phyloP scores from a whole-genome alignment of 2,113 vertebrate genomes.

The Triplophysa siluroides region DNA sequence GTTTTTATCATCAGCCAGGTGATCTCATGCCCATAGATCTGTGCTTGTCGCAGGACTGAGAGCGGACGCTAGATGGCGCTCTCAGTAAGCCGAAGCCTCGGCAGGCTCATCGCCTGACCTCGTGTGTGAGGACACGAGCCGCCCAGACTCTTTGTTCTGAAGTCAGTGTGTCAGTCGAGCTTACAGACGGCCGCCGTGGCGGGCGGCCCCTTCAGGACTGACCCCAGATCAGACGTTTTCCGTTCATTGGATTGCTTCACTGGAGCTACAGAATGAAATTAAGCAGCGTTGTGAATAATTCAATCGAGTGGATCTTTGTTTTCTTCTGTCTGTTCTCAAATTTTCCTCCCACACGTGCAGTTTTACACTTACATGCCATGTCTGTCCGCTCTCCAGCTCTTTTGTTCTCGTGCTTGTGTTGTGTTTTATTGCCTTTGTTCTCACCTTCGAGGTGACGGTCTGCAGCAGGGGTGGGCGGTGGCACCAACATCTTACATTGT shows the following conservation, averaged over 20 bases:
- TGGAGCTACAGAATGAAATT: not conserved
- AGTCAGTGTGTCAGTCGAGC: conserved; percentile 29
- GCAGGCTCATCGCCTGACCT: conserved; percentile 7
- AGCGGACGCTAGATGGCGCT: conserved; percentile 56
- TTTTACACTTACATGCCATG: conserved; percentile 6
- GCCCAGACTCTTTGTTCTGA: conserved; percentile 14
- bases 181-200: not conserved
- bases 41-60: not conserved
- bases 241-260: not conserved
- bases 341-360: conserved; percentile 18
- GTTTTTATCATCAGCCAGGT: not conserved
- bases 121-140: not conserved
- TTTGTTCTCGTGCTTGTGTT: conserved; percentile 23
- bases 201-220: not conserved
- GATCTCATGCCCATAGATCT: not conserved
- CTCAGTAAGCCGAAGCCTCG: not conserved
- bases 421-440: not conserved
- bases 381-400: not conserved
- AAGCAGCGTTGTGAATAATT: not conserved
- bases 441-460: conserved; percentile 31
- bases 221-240: conserved; percentile 17
- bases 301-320: conserved; percentile 29
- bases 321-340: conserved; percentile 33
- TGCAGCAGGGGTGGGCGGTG: not conserved
- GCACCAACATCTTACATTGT: not conserved